A percentile compares a stretch with the other conserved stretches of the same genome.
These are phyloP conservation scores for Notamacropus eugenii DNA, from an alignment of 2,797 vertebrate genomes.

Conservation along the genomic window DNA sequence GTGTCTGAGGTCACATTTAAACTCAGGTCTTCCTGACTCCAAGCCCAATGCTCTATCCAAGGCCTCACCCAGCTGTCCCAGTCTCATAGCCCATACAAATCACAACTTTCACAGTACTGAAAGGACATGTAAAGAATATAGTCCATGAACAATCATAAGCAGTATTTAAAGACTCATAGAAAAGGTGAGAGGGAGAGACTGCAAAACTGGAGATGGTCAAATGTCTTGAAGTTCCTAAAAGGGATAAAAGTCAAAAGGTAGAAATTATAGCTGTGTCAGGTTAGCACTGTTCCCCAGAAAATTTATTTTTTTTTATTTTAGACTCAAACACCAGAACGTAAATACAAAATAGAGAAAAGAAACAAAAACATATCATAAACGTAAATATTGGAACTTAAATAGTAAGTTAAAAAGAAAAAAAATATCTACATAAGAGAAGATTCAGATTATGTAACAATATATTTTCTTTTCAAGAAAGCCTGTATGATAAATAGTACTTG, in stretches of 20 bases:
- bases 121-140: neutral
- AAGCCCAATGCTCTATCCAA: neutral
- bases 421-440: too few relatives aligned
- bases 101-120: neutral
- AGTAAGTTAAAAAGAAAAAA: too few relatives aligned
- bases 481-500: too few relatives aligned
- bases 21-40: neutral
- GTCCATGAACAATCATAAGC: neutral
- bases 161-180: neutral
- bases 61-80: too few relatives aligned
- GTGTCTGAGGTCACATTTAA: neutral
- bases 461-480: too few relatives aligned
- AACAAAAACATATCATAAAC: too few relatives aligned
- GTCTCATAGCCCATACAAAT: neutral
- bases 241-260: neutral
- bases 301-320: neutral
- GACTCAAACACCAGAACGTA: too few relatives aligned
- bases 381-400: too few relatives aligned
- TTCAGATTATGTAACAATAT: too few relatives aligned
- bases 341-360: too few relatives aligned
- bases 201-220: neutral
- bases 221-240: neutral
- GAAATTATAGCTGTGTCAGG: neutral
- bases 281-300: neutral
- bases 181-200: neutral